These are phyloP conservation scores for Bradynema listronoti DNA, from an alignment of 1,140 invertebrate genomes.

Conservation along the genomic window DNA sequence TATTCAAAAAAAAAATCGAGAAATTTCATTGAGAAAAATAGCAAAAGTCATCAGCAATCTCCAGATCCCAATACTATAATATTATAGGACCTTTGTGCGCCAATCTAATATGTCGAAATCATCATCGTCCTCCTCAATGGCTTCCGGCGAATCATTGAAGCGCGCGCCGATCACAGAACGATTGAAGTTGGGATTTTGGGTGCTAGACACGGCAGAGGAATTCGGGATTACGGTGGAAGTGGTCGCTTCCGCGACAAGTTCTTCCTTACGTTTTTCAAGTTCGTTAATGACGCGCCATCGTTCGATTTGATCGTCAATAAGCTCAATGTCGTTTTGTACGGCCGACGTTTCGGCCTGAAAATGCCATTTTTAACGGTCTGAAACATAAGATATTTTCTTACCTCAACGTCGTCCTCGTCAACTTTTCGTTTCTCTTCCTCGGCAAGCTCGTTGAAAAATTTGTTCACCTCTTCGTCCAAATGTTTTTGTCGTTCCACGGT, in stretches of 20 bases:
- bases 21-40: too few species aligned
- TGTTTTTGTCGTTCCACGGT: constrained; percentile 29
- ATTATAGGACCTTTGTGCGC: constrained; percentile 28
- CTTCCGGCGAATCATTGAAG: constrained; percentile 17
- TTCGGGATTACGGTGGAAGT: constrained; percentile 18
- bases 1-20: too few species aligned
- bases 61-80: too few species aligned
- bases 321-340: constrained; percentile 14
- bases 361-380: neutral
- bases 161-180: too few species aligned
- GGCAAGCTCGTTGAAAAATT: constrained; percentile 26
- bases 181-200: too few species aligned
- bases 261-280: constrained; percentile 26
- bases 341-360: constrained; percentile 17
- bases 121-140: constrained; percentile 13
- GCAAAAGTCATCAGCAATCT: too few species aligned
- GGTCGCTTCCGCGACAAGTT: constrained; percentile 11
- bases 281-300: constrained; percentile 26
- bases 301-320: constrained; percentile 31
- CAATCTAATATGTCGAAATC: constrained; percentile 29
- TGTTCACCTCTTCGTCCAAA: constrained; percentile 19
- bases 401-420: constrained; percentile 22
- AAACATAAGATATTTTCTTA: constrained; percentile 1
- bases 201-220: constrained; percentile 23
- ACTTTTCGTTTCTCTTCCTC: constrained; percentile 30